A percentile compares a stretch with the other conserved stretches of the same genome.
These are phyloP conservation scores for Heliocidaris erythrogramma DNA, from an alignment of 35 echinoderm and acorn worm species.

Conservation along the genomic window DNA sequence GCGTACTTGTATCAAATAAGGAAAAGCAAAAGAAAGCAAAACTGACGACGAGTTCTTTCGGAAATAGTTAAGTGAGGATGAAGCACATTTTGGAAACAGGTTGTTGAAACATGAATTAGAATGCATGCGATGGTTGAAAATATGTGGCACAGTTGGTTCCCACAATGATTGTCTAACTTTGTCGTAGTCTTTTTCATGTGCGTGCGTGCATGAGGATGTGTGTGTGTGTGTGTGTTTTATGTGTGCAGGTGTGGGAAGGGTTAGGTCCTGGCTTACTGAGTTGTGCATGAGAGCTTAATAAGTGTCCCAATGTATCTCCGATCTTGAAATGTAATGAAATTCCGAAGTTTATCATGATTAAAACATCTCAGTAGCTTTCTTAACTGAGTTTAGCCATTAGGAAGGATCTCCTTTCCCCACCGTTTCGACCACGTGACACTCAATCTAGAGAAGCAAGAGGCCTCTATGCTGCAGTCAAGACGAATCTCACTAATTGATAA, in stretches of 20 bases:
- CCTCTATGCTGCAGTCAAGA: background rate
- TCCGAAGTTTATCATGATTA: constrained; percentile 5
- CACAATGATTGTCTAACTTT: background rate
- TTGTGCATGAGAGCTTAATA: background rate
- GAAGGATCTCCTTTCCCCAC: background rate
- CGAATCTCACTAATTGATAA: constrained; percentile 40
- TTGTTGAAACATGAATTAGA: background rate
- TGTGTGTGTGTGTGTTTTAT: constrained; percentile 10
- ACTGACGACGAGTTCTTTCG: background rate
- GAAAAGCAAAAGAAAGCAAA: background rate
- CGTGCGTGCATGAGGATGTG: background rate
- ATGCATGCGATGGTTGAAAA: background rate
- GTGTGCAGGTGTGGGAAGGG: background rate
- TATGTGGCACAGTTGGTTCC: too few species aligned
- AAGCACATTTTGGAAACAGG: background rate
- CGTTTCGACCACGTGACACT: background rate
- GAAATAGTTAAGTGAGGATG: background rate
- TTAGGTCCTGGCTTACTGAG: background rate
- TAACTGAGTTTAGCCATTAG: constrained; percentile 17
- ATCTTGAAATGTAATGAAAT: background rate
- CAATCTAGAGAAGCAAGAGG: background rate
- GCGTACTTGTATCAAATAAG: background rate
- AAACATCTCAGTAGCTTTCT: constrained; percentile 11
- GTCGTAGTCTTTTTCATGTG: background rate
- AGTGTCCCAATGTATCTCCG: background rate